Evolutionary conservation across 2,113 vertebrate genomes (phyloP).

Genomic region (Saguinus midas): DNA sequence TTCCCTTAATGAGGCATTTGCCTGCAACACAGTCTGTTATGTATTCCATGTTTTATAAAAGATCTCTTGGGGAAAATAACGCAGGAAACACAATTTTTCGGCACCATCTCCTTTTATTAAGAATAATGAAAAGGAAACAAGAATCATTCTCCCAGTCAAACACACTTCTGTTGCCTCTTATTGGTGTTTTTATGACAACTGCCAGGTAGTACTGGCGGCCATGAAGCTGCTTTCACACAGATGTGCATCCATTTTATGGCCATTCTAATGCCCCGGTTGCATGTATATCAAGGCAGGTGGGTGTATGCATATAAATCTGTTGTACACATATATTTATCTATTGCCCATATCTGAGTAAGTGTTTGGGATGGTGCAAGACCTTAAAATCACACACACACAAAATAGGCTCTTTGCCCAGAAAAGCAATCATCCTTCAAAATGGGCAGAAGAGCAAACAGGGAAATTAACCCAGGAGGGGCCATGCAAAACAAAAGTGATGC

Average conservation of each 20-base stretch:
- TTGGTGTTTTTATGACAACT: constrained; percentile 79
- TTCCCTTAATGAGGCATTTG: constrained; percentile 84
- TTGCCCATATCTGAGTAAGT: background rate
- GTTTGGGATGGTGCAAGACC: constrained; percentile 19
- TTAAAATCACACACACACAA: constrained; percentile 44
- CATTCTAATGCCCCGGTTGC: background rate
- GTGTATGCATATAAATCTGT: background rate
- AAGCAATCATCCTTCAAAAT: constrained; percentile 61
- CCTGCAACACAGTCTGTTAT: constrained; percentile 77
- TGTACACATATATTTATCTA: constrained; percentile 33
- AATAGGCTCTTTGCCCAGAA: constrained; percentile 52
- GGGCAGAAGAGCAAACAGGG: constrained; percentile 39
- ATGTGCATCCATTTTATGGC: background rate
- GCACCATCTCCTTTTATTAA: constrained; percentile 86
- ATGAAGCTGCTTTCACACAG: background rate
- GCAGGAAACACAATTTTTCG: constrained; percentile 83
- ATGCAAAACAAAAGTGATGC: background rate
- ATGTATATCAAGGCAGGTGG: background rate
- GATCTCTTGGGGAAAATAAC: constrained; percentile 85
- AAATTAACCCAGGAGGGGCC: constrained; percentile 13
- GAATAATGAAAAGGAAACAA: constrained; percentile 85
- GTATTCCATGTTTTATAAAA: constrained; percentile 81
- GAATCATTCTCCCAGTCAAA: constrained; percentile 84
- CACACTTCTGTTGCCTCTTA: constrained; percentile 73
- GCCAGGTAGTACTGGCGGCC: constrained; percentile 42